phyloP scores from a whole-genome alignment of 2,888 invertebrate species.

The Ferrisia virgata region DNA sequence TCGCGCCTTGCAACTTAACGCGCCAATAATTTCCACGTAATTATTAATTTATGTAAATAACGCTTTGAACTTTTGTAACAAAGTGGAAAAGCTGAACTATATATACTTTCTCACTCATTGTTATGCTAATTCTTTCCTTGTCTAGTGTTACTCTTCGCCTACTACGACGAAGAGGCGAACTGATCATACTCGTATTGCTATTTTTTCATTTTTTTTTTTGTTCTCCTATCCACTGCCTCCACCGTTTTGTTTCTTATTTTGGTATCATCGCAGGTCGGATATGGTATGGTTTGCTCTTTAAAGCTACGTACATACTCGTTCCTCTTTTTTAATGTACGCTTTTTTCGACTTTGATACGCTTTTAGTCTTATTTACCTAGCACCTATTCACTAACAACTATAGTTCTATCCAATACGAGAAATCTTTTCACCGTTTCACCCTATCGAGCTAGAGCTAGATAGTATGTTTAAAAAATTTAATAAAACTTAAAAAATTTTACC shows the following conservation, averaged over 20 bases:
- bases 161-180: no score
- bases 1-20: conserved; percentile 40
- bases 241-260: background rate
- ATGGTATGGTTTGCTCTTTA: no score
- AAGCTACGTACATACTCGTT: no score
- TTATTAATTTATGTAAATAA: conserved; percentile 46
- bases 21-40: conserved; percentile 45
- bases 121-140: conserved; percentile 39
- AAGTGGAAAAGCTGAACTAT: conserved; percentile 37
- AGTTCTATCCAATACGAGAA: no score
- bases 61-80: conserved; percentile 44
- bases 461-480: background rate
- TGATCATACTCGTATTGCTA: background rate
- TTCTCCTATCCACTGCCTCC: background rate
- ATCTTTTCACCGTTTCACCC: background rate
- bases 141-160: no score
- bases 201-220: background rate
- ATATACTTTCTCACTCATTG: conserved; percentile 41
- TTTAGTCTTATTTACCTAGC: background rate
- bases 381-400: no score
- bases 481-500: conserved; percentile 1
- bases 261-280: no score
- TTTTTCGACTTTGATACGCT: background rate
- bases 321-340: no score
- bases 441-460: no score